Evolutionary conservation across 2,797 vertebrate genomes (phyloP), one percentile per base, ranked within the genome.

Genomic region (Danionella dracula): DNA sequence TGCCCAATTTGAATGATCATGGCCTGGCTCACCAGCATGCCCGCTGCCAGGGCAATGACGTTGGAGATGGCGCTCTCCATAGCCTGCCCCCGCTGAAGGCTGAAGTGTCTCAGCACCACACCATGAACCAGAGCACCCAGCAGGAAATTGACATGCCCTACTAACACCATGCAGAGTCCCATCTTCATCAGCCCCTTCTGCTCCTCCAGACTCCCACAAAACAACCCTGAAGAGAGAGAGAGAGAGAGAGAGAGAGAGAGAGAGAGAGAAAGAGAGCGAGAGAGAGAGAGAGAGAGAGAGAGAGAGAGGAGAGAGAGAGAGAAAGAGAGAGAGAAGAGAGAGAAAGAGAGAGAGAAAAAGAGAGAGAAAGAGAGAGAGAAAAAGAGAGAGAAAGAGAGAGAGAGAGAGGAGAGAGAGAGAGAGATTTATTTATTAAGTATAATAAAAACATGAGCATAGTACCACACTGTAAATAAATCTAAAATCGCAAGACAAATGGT

Each of bases 91-190:
- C 90, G 85, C 4, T 89, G 80, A 1, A 81, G 15, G 9, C 74
- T 77, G 70, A 94, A 83, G 10, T 95, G 90, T 53, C 93, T 81
- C 63, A 98, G 89, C 63, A 94, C 89, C 0, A 89, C 91, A 21
- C 96, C 93, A 0, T 97, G 94, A n/a, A 96, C 85, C 5, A 97
- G 79, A 0, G 93, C 88, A 0, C 86, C 87, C 0, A 88, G 35
- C 61, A 98, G 83, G 87, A 98, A 97, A 82, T 88, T 94, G 6
- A 96, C 71, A 6, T 98, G 95, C 2, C 95, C 93, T 0, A 91
- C 15, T 32, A 97, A 85, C 58, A 97, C 86, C 81, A 93, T 78
- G 78, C 90, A 83, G 59, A 99, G 89, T 0, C 95, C 95, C 0
- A 90, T 89, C 82, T 93, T 96, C 96, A 95, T 96, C 76, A 98